A percentile compares a stretch with the other conserved stretches of the same genome.
phyloP scores from a whole-genome alignment of 2,113 vertebrate genomes.

The Cyanistes caeruleus region DNA sequence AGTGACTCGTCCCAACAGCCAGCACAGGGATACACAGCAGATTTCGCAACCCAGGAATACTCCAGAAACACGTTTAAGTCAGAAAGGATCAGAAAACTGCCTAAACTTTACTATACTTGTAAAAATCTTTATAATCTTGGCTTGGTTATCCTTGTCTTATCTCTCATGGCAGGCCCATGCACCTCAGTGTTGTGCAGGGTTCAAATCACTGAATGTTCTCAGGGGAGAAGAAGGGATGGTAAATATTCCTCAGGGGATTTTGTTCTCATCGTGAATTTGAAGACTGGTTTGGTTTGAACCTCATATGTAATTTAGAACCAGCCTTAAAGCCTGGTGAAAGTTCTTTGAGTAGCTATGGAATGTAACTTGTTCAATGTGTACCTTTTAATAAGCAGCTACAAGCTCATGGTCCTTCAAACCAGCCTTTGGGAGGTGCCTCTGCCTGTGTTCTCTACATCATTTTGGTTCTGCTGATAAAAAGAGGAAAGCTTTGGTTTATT shows the following conservation, averaged over 20 bases:
- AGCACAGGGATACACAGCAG: neutral
- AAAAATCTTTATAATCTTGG: neutral
- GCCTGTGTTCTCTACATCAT: neutral
- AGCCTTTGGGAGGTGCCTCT: neutral
- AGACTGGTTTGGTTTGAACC: neutral
- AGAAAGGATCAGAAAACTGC: neutral
- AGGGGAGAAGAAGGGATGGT: fast-evolving
- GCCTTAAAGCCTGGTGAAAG: neutral
- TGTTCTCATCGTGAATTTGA: neutral
- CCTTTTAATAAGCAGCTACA: neutral
- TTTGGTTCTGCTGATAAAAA: neutral
- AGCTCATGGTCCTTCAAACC: neutral
- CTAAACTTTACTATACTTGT: neutral
- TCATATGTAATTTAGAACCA: neutral
- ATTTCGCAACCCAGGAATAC: neutral
- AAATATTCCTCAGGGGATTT: neutral
- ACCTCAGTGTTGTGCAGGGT: neutral
- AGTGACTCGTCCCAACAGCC: neutral
- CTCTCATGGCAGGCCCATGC: neutral
- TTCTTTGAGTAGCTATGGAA: neutral
- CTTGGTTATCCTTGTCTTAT: neutral
- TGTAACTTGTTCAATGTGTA: neutral
- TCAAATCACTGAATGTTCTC: neutral
- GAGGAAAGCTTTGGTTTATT: neutral
- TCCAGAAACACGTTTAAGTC: neutral